A percentile compares a stretch with the other conserved stretches of the same genome.
Conservation (phyloP, 1,140 invertebrate species). For the Platyscapa corneri region DNA sequence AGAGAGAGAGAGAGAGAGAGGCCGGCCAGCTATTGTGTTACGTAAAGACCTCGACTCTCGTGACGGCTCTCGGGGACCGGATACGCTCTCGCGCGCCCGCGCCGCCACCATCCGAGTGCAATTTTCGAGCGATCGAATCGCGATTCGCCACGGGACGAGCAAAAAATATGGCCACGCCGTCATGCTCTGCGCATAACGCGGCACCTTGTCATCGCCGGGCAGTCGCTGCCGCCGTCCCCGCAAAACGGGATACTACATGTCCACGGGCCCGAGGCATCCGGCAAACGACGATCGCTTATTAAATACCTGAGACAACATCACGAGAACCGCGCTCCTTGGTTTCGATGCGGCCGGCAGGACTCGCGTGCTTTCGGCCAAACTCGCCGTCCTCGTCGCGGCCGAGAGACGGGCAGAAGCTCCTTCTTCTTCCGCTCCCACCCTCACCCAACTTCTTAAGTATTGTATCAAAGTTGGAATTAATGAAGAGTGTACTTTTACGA, state of each 20-base stretch:
- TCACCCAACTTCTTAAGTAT: background rate
- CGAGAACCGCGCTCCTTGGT: background rate
- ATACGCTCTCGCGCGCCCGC: constrained; percentile 10
- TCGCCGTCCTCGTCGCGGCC: no score
- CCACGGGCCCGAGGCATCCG: background rate
- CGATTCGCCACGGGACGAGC: constrained; percentile 8
- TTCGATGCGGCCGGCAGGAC: no score
- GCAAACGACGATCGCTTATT: background rate
- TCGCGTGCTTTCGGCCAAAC: background rate
- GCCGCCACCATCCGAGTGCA: constrained; percentile 9
- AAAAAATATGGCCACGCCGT: background rate
- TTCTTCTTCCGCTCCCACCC: background rate
- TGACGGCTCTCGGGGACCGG: constrained; percentile 15
- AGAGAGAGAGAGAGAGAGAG: background rate
- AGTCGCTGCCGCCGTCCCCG: no score
- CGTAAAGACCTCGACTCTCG: background rate
- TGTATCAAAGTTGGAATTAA: background rate
- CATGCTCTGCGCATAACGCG: background rate
- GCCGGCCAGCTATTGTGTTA: background rate
- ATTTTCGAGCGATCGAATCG: constrained; percentile 40
- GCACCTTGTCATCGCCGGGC: no score
- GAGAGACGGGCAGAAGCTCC: background rate
- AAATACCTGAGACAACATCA: background rate
- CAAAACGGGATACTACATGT: background rate
- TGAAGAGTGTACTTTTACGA: background rate